Base-by-base conservation (phyloP, 2,113 vertebrate species). In the Callospermophilus lateralis region DNA sequence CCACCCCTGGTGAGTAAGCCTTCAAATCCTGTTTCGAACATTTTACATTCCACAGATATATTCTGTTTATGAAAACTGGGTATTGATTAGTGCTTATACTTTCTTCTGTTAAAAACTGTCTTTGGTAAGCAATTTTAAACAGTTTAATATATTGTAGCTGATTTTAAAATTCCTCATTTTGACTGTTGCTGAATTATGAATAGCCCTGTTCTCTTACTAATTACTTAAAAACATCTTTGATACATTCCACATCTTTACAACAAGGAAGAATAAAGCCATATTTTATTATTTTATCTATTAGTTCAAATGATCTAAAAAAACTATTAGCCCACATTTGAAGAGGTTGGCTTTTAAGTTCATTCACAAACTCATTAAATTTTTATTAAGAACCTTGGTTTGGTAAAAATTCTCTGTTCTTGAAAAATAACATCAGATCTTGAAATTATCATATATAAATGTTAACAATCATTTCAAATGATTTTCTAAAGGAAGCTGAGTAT, bases 131-230 rank as follows among this genome's bases (percentile, higher is more conserved):
- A 72, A 68, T 92, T 19, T 78, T 70, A 63, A 91, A 73, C 4
- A 39, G 53, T 48, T 70, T 70, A 81, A 79, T 63, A 83, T 28
- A 76, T 17, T 37, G 13, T 22, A 10, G 39, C 26, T 83, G 81
- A 93, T 45, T 74, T 96, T 83, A 26, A 89, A 93, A 94, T 55
- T 26, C 22, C 72, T 89, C 51, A 89, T 87, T 87, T 90, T 84
- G 28, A 94, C 77, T 72, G 32, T 20, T 84, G 28, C 65, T 78
- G 67, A 77, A 24, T 70, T 94, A 81, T 22, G 26, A 67, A 83
- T 61, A 80, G 19, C n/a, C 5, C 79, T 94, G 83, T 39, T 95
- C 61, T 79, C 65, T 79, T 73, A 55, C 53, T 58, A 73, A 53
- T 45, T 81, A 94, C 45, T 92, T 94, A 58, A 95, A 37, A 63